Percentiles rank a stretch among this genome's conserved stretches.
Conservation (phyloP, 1,140 invertebrate genomes). For the Nephotettix cincticeps region DNA sequence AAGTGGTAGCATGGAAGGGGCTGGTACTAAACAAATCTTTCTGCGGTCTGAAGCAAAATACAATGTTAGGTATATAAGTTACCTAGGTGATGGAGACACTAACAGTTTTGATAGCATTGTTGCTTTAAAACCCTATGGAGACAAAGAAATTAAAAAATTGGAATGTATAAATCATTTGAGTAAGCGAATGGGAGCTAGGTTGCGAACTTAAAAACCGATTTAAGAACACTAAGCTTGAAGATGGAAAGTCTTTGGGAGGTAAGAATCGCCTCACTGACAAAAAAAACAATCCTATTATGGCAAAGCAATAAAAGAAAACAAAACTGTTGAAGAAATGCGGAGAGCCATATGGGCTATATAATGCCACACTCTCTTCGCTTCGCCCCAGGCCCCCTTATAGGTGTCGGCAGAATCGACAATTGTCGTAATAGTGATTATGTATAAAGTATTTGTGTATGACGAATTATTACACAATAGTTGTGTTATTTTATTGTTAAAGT, state of each 20-base stretch:
- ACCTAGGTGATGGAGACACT: constrained; percentile 1
- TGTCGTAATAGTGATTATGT: too few relatives aligned
- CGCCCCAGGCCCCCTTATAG: too few relatives aligned
- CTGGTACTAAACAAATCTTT: neutral
- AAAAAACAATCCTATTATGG: too few relatives aligned
- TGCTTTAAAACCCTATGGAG: neutral
- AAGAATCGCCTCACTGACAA: too few relatives aligned
- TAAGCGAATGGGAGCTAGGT: neutral
- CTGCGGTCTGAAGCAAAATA: neutral
- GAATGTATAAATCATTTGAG: neutral
- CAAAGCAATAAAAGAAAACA: too few relatives aligned
- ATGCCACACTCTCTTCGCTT: too few relatives aligned
- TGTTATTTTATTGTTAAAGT: too few relatives aligned
- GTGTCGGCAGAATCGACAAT: too few relatives aligned
- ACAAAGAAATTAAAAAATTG: neutral
- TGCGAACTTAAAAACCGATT: constrained; percentile 25
- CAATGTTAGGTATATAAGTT: neutral
- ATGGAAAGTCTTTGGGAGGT: constrained; percentile 32
- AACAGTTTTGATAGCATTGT: neutral
- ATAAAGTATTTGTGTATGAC: too few relatives aligned
- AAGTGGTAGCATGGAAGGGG: neutral
- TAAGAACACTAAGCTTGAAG: constrained; percentile 25
- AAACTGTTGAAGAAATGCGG: too few relatives aligned
- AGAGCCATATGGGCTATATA: too few relatives aligned
- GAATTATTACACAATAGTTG: too few relatives aligned